A percentile compares a stretch with the other conserved stretches of the same genome.
Conservation (phyloP, 2,888 invertebrate genomes). For the Eretmocerus hayati region DNA sequence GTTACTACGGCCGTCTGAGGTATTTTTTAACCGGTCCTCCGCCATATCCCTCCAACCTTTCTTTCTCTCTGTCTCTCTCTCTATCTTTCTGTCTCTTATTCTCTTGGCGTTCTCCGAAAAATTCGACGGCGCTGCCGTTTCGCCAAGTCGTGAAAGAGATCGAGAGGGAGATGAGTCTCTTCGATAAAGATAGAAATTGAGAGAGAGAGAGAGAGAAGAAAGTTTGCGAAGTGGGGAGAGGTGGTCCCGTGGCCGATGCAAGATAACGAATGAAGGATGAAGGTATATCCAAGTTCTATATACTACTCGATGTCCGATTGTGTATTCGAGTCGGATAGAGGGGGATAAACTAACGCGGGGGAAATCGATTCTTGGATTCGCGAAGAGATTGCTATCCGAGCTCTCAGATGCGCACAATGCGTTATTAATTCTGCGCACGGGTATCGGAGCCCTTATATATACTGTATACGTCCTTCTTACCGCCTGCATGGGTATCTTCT, state of each 20-base stretch:
- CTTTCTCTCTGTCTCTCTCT: too few species aligned
- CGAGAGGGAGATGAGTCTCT: too few species aligned
- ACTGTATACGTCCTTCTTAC: neutral
- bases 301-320: neutral
- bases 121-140: too few species aligned
- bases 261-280: constrained; percentile 24
- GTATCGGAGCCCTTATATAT: neutral
- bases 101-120: too few species aligned
- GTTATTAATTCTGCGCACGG: constrained; percentile 15
- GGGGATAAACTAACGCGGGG: neutral
- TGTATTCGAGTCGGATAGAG: neutral
- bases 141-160: too few species aligned
- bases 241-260: neutral
- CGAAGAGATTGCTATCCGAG: constrained; percentile 11
- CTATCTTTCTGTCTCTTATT: too few species aligned
- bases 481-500: neutral
- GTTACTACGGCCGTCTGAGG: too few species aligned
- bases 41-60: too few species aligned
- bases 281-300: constrained; percentile 20
- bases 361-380: constrained; percentile 22
- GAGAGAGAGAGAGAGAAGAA: constrained; percentile 9
- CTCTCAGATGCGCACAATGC: constrained; percentile 10
- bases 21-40: too few species aligned
- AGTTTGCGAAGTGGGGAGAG: too few species aligned
- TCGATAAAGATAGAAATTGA: constrained; percentile 13